These are phyloP conservation scores for Erannis defoliaria DNA, from an alignment of 2,888 invertebrate genomes.

Conservation along the genomic window DNA sequence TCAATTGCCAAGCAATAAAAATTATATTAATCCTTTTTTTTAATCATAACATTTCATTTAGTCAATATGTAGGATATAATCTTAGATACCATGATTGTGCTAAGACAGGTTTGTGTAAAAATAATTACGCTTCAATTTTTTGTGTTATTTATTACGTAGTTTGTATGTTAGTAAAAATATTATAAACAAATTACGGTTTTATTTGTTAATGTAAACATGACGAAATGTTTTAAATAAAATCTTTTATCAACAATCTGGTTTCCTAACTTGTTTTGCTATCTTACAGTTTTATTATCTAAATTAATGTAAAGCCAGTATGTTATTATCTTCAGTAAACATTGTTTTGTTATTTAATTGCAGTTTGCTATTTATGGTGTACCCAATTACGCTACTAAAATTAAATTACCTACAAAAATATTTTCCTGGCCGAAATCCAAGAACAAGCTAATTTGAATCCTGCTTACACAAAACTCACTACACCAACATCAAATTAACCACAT, in stretches of 20 bases:
- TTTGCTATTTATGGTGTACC: neutral
- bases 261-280: neutral
- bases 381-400: neutral
- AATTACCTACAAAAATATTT: neutral
- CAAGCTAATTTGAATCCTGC: neutral
- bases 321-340: neutral
- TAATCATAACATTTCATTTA: no score
- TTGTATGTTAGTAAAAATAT: neutral
- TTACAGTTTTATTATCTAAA: neutral
- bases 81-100: neutral
- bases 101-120: no score
- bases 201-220: neutral
- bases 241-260: neutral
- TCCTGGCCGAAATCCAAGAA: neutral
- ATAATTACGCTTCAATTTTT: neutral
- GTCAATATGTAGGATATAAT: neutral
- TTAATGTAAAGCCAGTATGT: neutral
- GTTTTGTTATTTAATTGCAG: neutral
- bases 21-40: no score
- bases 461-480: no score
- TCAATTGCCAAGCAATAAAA: no score
- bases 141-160: neutral
- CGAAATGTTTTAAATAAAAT: neutral
- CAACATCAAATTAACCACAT: no score
- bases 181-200: neutral